Evolutionary conservation across 2,888 invertebrate species (phyloP).

Genomic region (Drosophila quinaria): DNA sequence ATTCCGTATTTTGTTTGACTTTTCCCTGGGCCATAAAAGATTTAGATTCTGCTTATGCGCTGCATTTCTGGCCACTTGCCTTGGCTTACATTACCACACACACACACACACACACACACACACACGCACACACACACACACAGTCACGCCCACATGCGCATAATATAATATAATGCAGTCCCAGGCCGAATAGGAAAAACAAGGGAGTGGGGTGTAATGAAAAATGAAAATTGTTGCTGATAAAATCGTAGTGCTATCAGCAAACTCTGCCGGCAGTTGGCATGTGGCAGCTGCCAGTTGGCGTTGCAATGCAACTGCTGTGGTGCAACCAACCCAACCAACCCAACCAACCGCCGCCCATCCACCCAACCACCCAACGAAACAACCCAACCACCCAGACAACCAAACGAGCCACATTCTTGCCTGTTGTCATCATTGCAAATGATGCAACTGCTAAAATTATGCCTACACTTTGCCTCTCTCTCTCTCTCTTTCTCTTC

Average conservation of each 20-base stretch:
- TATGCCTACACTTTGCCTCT: constrained; percentile 61
- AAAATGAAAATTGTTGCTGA: constrained; percentile 81
- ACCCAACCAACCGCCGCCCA: background rate
- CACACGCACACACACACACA: constrained; percentile 7
- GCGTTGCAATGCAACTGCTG: constrained; percentile 70
- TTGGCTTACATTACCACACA: constrained; percentile 61
- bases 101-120: constrained; percentile 12
- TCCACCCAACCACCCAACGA: constrained; percentile 3
- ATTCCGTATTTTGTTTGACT: constrained; percentile 38
- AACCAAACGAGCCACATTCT: constrained; percentile 52
- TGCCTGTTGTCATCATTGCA: constrained; percentile 72
- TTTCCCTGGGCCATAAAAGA: constrained; percentile 57
- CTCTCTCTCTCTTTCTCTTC: constrained; percentile 2
- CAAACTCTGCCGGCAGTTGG: constrained; percentile 58
- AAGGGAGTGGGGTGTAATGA: constrained; percentile 50
- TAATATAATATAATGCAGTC: constrained; percentile 62
- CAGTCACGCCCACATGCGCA: constrained; percentile 39
- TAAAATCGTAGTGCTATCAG: constrained; percentile 78
- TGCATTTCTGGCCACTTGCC: constrained; percentile 71
- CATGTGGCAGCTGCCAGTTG: constrained; percentile 61
- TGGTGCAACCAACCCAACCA: constrained; percentile 24
- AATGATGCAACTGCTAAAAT: constrained; percentile 74
- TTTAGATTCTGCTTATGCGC: constrained; percentile 60
- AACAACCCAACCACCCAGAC: constrained; percentile 4
- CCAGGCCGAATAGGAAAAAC: constrained; percentile 8